Evolutionary conservation across 2,888 invertebrate species (phyloP).

Genomic region (Nephrotoma guestfalica): DNA sequence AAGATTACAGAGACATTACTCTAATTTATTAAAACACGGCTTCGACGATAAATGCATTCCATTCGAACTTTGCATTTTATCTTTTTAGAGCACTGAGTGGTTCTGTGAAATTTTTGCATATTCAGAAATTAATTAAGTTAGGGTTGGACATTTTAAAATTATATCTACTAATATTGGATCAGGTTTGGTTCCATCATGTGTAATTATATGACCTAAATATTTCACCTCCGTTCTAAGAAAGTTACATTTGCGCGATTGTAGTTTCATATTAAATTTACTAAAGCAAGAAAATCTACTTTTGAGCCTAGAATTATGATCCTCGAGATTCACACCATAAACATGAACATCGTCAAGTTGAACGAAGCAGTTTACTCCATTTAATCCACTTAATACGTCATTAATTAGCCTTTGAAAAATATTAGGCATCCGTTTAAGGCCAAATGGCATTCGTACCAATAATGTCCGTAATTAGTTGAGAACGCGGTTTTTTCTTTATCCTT

Average conservation of each 20-base stretch:
- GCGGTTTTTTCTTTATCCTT: constrained; percentile 13
- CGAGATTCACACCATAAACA: constrained; percentile 12
- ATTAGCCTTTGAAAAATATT: neutral
- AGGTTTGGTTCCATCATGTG: constrained; percentile 15
- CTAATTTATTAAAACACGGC: neutral
- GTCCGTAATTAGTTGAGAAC: constrained; percentile 10
- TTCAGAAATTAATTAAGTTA: constrained; percentile 11
- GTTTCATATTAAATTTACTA: constrained; percentile 10
- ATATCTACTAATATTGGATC: constrained; percentile 17
- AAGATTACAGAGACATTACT: neutral
- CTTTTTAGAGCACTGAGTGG: neutral
- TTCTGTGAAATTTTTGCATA: constrained; percentile 7
- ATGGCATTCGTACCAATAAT: neutral
- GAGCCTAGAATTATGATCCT: constrained; percentile 16
- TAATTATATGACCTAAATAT: constrained; percentile 11
- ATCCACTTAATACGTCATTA: neutral
- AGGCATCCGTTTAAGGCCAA: neutral
- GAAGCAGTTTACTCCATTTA: neutral
- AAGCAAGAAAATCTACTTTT: constrained; percentile 14
- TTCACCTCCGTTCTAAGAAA: constrained; percentile 13
- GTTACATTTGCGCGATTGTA: too few species aligned
- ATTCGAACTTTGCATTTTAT: constrained; percentile 1
- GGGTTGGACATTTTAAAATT: constrained; percentile 16
- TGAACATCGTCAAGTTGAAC: constrained; percentile 3
- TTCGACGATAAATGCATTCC: neutral